Conservation (phyloP, 2,113 vertebrate genomes). For the Bagarius yarrelli region DNA sequence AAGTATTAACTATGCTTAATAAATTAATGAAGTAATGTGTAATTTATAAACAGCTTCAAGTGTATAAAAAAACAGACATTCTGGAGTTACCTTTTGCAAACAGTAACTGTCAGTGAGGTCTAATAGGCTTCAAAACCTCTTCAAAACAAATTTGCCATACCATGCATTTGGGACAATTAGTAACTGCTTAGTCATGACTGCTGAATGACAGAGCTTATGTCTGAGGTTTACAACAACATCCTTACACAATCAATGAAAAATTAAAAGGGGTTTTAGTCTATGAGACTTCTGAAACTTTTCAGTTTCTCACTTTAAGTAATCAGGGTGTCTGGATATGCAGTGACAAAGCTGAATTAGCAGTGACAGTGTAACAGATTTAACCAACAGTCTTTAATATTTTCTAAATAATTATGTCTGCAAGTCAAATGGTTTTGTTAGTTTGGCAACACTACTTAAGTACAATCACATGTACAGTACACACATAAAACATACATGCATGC, state of each 20-base stretch:
- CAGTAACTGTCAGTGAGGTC: too few relatives aligned
- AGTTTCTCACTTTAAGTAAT: constrained; percentile 41
- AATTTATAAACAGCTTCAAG: too few relatives aligned
- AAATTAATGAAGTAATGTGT: too few relatives aligned
- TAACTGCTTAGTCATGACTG: constrained; percentile 36
- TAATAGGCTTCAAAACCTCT: too few relatives aligned
- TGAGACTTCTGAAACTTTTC: constrained; percentile 43
- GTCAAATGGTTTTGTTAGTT: not conserved
- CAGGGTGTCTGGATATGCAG: not conserved
- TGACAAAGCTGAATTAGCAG: constrained; percentile 20
- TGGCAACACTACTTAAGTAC: not conserved
- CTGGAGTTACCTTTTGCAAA: too few relatives aligned
- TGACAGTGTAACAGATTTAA: not conserved
- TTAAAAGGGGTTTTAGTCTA: constrained; percentile 44
- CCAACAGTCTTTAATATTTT: not conserved
- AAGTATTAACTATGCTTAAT: not conserved
- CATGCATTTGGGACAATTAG: not conserved
- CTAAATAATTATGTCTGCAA: not conserved
- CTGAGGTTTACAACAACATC: constrained; percentile 60
- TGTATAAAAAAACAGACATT: too few relatives aligned
- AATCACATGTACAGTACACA: not conserved
- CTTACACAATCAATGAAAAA: constrained; percentile 48
- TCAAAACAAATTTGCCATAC: not conserved
- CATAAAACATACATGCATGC: not conserved
- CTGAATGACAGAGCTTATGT: not conserved